Conservation (phyloP, 2,113 vertebrate genomes). For the human (Homo sapiens) region DNA sequence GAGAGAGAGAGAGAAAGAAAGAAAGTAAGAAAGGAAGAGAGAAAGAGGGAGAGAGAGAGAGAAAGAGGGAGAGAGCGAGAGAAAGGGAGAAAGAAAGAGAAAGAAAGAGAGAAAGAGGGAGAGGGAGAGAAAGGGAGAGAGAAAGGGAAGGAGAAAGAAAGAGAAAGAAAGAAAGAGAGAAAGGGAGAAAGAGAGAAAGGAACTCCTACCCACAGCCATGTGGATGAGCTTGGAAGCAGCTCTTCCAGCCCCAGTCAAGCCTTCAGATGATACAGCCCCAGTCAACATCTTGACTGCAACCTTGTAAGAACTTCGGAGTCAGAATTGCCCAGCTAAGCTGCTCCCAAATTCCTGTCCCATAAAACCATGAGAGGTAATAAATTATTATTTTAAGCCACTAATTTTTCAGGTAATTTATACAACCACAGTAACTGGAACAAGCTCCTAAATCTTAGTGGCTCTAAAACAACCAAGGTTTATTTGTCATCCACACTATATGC, state of each 20-base stretch:
- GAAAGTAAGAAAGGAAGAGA: too few relatives aligned
- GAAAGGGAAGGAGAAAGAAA: too few relatives aligned
- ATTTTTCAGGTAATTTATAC: not conserved
- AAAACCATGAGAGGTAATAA: not conserved
- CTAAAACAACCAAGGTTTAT: not conserved
- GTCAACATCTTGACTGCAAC: not conserved
- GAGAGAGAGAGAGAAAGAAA: too few relatives aligned
- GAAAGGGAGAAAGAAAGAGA: too few relatives aligned
- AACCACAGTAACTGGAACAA: not conserved
- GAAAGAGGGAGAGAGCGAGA: accelerated
- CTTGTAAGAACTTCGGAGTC: too few relatives aligned
- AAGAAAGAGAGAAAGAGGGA: accelerated
- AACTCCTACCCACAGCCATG: not conserved
- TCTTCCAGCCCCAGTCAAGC: too few relatives aligned
- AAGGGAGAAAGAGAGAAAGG: too few relatives aligned
- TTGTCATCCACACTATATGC: not conserved
- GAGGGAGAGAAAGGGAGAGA: accelerated
- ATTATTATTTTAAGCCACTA: not conserved
- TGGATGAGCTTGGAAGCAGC: not conserved
- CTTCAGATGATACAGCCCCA: not conserved
- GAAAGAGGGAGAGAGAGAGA: too few relatives aligned
- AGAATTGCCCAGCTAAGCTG: not conserved
- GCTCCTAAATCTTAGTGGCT: not conserved
- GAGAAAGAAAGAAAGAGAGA: accelerated
- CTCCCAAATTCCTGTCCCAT: not conserved